These are phyloP conservation scores for Drosophila ogumai DNA, from an alignment of 1,140 invertebrate species.

Conservation along the genomic window DNA sequence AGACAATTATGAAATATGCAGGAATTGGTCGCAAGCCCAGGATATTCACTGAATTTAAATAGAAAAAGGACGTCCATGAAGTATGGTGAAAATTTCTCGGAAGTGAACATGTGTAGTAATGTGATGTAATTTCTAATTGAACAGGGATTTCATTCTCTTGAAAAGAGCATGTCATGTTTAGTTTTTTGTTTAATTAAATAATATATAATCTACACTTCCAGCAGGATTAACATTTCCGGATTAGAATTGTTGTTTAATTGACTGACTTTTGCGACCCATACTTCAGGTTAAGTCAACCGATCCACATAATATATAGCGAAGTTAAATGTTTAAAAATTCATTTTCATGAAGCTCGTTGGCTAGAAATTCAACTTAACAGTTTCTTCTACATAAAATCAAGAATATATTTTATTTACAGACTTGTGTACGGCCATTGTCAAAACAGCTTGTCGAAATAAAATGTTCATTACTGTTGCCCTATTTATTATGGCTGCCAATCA, in stretches of 20 bases:
- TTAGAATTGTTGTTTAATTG: not conserved
- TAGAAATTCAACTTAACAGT: not conserved
- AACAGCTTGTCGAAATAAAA: constrained; percentile 25
- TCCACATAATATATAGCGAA: not conserved
- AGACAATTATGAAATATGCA: constrained; percentile 43
- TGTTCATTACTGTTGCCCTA: constrained; percentile 10
- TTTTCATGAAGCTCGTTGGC: not conserved
- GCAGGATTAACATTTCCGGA: not conserved
- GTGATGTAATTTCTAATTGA: not conserved
- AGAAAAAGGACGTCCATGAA: not conserved
- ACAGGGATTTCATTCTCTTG: not conserved
- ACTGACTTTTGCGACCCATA: not conserved
- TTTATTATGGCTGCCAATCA: constrained; percentile 24
- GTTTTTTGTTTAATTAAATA: not conserved
- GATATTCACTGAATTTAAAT: constrained; percentile 16
- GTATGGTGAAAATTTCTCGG: not conserved
- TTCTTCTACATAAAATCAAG: not conserved
- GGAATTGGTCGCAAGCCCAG: constrained; percentile 21
- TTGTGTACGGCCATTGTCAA: not conserved
- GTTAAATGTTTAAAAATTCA: not conserved
- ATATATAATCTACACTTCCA: not conserved
- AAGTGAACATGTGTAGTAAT: constrained; percentile 1
- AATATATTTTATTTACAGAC: not conserved
- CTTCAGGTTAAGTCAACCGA: not conserved
- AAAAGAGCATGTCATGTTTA: not conserved